Evolutionary conservation across 1,140 invertebrate species (phyloP), one percentile per base, ranked within the genome.

Genomic region (Forficula auricularia): DNA sequence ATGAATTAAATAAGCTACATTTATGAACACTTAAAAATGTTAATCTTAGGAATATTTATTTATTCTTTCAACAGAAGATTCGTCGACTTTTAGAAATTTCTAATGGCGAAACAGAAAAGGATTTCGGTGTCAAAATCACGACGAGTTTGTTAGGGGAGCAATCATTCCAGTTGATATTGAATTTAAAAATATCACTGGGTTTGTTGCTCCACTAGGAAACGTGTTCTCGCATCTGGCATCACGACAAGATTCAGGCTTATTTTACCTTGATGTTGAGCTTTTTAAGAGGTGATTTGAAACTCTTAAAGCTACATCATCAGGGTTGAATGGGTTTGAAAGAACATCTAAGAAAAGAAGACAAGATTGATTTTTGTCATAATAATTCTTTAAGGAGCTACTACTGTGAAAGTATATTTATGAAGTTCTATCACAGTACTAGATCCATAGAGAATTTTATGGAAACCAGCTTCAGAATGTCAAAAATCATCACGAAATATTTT

Each of bases 251-350:
- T 34, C 32, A 19, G 16, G 41, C 42, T 51, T 53, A 44, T 56
- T 65, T 60, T 61, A 64, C 69, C 71, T 72, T 73, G 70, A 69
- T 73, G 66, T 64, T 67, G 63, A 72, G 67, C 56, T 65, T 73
- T 27, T 55, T 71, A 70, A 72, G 69, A 58, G n/a, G 53, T 49
- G 48, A 50, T 50, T 49, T 51, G 38, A 52, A 50, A 46, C 53
- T 63, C 68, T 71, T 74, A 72, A 73, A 73, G 71, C 71, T 71
- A 70, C 63, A 65, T 65, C 62, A 72, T 58, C 64, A 67, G 64
- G 60, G 67, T 57, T 62, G 60, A 55, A 60, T 61, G 55, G 55
- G 46, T 39, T 43, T 38, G 57, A 57, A 51, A 49, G 34, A 47
- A 42, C 56, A 42, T 49, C 60, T 31, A 10, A 27, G 10, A 10